Conservation (phyloP, 2,113 vertebrate species). For the Dasyurus viverrinus region DNA sequence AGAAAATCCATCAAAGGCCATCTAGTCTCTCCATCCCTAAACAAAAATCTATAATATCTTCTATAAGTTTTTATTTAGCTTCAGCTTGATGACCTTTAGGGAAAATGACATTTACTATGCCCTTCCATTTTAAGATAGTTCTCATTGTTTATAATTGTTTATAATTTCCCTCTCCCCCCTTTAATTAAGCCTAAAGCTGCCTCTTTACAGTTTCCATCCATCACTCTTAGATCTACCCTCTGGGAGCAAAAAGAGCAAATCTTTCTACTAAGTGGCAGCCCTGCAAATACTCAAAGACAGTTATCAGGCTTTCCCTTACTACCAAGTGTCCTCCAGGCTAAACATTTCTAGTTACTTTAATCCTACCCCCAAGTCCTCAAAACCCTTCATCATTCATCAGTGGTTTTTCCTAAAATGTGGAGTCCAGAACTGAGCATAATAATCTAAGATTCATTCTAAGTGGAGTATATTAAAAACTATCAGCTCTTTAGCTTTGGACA, state of each 20-base stretch:
- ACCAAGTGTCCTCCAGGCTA: background rate
- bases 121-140: background rate
- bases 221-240: background rate
- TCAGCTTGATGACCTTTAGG: background rate
- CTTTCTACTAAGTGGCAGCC: background rate
- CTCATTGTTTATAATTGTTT: background rate
- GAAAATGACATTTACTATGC: background rate
- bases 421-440: background rate
- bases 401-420: background rate
- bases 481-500: background rate
- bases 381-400: background rate
- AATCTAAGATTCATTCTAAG: background rate
- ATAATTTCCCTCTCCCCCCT: background rate
- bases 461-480: background rate
- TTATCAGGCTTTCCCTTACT: background rate
- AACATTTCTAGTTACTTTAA: background rate
- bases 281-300: background rate
- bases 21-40: background rate
- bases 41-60: background rate
- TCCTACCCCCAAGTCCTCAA: background rate
- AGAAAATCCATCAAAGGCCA: background rate
- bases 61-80: background rate
- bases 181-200: background rate
- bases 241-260: background rate
- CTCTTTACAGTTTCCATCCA: background rate